Base-by-base conservation (phyloP, 35 echinoderm and acorn worm species). In the Stichopus chloronotus region DNA sequence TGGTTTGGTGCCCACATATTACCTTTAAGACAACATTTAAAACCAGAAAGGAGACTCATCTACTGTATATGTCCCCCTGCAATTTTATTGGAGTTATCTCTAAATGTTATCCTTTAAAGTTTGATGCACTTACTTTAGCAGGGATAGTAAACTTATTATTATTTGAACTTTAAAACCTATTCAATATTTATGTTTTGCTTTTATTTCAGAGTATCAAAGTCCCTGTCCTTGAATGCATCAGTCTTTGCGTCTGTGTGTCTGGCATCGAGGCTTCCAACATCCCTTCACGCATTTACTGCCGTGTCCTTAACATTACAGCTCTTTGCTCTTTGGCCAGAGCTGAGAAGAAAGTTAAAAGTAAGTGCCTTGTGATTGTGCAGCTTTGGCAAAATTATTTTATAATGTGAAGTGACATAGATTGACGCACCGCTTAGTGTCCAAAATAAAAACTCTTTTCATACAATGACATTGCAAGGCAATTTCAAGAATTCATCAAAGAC, bases 231-330 rank as follows among this genome's bases (percentile, higher is more conserved):
- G 11, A 96, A 96, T 95, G 97, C 97, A 10, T 94, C 97, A 52
- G 92, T 99, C 21, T 99, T 99, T 95, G 97, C 97, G 43, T 96
- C 97, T 8, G 97, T 99, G 13, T 99, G 97, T 77, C 97, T 99
- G 79, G 97, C 97, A 92, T 99, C 97, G 16, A 90, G 97, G 57
- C 92, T 99, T 3, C 95, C 97, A 12, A 79, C 97, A 52, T 93
- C 93, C 9, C 88, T 96, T 13, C 97, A 99, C 85, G 94, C 95
- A 4, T 96, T 99, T 94, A 92, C 97, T 17, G 96, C 97, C 16
- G 97, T 99, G 7, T 96, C 93, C 25, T 61, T 96, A 79, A 93
- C 97, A 57, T 86, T 96, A 80, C 94, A 95, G 78, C 58, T 99
- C 4, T 99, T 99, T 95, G 97, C 97, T 56, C 93, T 99, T 4